Base-by-base conservation (phyloP, 2,888 invertebrate genomes). In the Eustalomyia histrio region DNA sequence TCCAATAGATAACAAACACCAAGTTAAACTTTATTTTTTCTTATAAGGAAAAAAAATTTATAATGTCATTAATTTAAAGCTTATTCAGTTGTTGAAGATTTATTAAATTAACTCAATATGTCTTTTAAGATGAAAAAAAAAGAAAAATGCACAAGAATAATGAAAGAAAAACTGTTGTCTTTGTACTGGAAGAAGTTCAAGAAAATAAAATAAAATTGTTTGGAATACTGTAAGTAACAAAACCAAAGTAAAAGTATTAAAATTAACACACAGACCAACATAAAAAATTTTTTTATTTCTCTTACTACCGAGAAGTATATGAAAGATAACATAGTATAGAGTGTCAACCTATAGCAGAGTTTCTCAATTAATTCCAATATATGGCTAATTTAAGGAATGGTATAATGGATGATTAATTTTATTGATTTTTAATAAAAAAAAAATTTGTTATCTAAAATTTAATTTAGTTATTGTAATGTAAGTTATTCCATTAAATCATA, bases 1-100 rank as follows among this genome's bases (percentile, higher is more conserved):
- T 6, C 14, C 43, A 47, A 63, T 21, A n/a, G 86, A 86, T 47
- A 47, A n/a, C 85, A 87, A 83, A 84, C 83, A 84, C 86, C 85
- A 86, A 87, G 87, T 10, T 61, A 53, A 57, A 35, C 17, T 39
- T 63, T 61, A 35, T 17, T 55, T 29, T 58, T 58, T 10, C 47
- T 21, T 24, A n/a, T n/a, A n/a, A n/a, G n/a, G 53, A 21, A 61
- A 65, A 61, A 47, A 65, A 61, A 47, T 87, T 88, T 87, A 85
- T 85, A 86, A 86, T 86, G 87, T 87, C 88, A 87, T 88, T 88
- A 88, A 88, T 88, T 88, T 88, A 86, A 88, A 88, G 86, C 88
- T 87, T 87, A 88, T 87, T 88, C 88, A 88, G 87, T 88, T 88
- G 88, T 87, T 87, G 85, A 88, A 88, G 88, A 88, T 88, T 88